A percentile compares a stretch with the other conserved stretches of the same genome.
These are phyloP conservation scores for Tuta absoluta DNA, from an alignment of 2,888 invertebrate species.

Conservation along the genomic window DNA sequence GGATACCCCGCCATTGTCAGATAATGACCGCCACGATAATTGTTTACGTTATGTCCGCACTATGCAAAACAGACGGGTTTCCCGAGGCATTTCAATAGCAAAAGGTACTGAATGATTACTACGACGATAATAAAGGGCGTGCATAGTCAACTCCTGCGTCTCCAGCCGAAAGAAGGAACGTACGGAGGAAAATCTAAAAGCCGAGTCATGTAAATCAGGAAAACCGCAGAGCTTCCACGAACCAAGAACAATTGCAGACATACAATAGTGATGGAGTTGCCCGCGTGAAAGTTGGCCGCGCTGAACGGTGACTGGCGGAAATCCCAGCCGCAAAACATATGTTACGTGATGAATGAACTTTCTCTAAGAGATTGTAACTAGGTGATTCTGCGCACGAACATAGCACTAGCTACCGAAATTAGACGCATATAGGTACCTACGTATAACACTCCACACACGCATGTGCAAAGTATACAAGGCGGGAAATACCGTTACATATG, in stretches of 20 bases:
- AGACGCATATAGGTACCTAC: neutral
- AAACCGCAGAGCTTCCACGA: conserved; percentile 37
- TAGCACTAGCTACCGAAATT: neutral
- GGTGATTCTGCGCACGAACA: conserved; percentile 3
- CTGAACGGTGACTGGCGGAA: conserved; percentile 17
- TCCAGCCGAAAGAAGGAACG: neutral
- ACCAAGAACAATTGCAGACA: neutral
- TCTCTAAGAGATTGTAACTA: conserved; percentile 20
- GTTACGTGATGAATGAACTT: conserved; percentile 23
- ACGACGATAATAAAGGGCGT: neutral
- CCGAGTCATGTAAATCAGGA: conserved; percentile 32
- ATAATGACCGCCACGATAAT: conserved; percentile 34
- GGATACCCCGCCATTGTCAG: conserved; percentile 52
- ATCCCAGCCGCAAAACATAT: conserved; percentile 14
- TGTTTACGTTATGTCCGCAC: conserved; percentile 40
- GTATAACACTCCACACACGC: neutral
- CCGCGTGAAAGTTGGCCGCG: conserved; percentile 23
- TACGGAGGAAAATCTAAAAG: neutral
- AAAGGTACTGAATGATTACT: neutral
- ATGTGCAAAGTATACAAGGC: neutral
- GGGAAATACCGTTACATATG: conserved; percentile 1
- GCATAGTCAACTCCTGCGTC: too few relatives aligned
- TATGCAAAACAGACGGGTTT: conserved; percentile 46
- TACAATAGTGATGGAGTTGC: conserved; percentile 12
- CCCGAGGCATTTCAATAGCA: conserved; percentile 37